Conservation (phyloP, 2,888 invertebrate genomes). For the Taphrorychus bicolor region DNA sequence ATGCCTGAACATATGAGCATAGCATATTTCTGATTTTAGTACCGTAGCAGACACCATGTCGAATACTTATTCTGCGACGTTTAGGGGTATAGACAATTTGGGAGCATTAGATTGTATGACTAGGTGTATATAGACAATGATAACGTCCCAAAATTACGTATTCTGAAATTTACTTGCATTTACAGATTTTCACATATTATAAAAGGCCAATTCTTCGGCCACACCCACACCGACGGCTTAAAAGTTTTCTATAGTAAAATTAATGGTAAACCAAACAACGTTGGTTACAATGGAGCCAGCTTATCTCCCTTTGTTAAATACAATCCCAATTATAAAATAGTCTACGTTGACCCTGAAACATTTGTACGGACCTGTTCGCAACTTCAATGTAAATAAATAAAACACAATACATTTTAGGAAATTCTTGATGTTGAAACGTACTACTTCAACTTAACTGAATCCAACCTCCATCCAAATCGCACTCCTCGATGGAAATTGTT, state of each 20-base stretch:
- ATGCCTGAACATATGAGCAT: too few relatives aligned
- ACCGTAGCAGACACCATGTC: too few relatives aligned
- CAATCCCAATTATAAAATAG: constrained; percentile 65
- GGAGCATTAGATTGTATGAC: too few relatives aligned
- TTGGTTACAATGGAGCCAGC: constrained; percentile 74
- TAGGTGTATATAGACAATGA: too few relatives aligned
- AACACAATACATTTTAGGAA: constrained; percentile 60
- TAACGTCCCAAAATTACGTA: too few relatives aligned
- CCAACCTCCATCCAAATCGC: constrained; percentile 65
- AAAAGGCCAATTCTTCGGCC: constrained; percentile 83
- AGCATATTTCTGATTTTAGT: too few relatives aligned
- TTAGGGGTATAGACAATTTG: too few relatives aligned
- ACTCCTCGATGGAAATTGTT: constrained; percentile 76
- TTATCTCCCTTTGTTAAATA: constrained; percentile 68
- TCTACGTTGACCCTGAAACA: constrained; percentile 49
- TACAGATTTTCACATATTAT: constrained; percentile 76
- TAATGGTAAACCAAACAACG: constrained; percentile 66
- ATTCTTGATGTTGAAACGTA: constrained; percentile 74
- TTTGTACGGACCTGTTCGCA: constrained; percentile 46
- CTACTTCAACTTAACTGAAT: constrained; percentile 77
- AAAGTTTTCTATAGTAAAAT: constrained; percentile 71
- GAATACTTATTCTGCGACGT: too few relatives aligned
- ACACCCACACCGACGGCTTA: constrained; percentile 80
- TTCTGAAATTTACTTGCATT: neutral
- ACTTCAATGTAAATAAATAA: neutral